Base-by-base conservation (phyloP, 2,113 vertebrate genomes). In the Edolisoma coerulescens region DNA sequence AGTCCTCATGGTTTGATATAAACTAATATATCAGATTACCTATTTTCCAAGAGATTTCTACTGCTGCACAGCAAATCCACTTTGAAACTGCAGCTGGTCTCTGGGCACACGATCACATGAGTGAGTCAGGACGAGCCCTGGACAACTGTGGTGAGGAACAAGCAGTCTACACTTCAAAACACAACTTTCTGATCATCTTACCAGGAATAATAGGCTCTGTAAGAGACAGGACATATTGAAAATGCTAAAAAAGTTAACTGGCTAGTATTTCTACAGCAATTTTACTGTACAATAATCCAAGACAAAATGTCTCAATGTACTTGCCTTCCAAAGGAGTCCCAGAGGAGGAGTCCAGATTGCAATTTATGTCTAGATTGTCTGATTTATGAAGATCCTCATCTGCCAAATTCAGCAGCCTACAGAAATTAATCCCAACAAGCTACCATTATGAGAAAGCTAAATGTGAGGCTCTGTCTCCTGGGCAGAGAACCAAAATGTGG, bases 361-460 rank as follows among this genome's bases (percentile, higher is more conserved):
- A 86, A 35, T 53, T 84, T 67, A 73, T 0, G 0, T 90, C 71
- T 87, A 82, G 41, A 80, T 68, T 41, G 42, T 54, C 69, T 94
- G 77, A 95, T 87, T 94, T 92, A 84, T 82, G 52, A 79, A 89
- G 74, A 69, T 92, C 20, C 73, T 88, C 76, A 84, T 84, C 53
- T 93, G 81, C 77, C 35, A 57, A 79, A 84, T 93, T 87, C 87
- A 89, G 80, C 70, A 78, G 35, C n/a, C 84, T 79, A 39, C 61
- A 92, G 87, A 87, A 87, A 89, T 47, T 61, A 71, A 76, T 57
- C 65, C 53, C 16, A 73, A 65, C 45, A 23, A 64, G 45, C 65
- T 75, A 79, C 61, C 61, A 73, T 76, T 76, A 71, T 42, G 42
- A 90, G 71, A 94, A 86, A 81, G 47, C 50, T 53, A 81, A 88